Conservation (phyloP, 2,888 invertebrate species). For the Sacculina carcini region DNA sequence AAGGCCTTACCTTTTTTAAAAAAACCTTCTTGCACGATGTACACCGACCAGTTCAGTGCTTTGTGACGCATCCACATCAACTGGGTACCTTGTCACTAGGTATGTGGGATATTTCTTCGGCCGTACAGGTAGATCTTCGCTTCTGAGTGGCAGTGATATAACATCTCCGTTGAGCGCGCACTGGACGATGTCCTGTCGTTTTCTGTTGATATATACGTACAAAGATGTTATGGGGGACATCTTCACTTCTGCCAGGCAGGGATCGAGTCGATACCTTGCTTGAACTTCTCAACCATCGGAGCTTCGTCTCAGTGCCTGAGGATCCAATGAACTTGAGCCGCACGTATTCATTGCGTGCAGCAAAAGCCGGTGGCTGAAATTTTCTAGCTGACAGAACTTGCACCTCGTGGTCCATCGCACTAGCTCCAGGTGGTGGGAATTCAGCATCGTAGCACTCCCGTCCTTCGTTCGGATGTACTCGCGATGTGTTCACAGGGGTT, state of each 20-base stretch:
- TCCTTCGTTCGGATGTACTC: too few species aligned
- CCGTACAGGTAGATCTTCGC: slow-evolving; percentile 3
- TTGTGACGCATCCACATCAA: background rate
- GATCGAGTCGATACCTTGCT: slow-evolving; percentile 2
- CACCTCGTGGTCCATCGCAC: too few species aligned
- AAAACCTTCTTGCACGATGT: background rate
- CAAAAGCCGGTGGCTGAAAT: slow-evolving; percentile 4
- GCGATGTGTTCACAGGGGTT: too few species aligned
- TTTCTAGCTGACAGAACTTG: too few species aligned
- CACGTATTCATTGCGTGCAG: background rate
- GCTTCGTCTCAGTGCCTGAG: background rate
- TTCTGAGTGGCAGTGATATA: background rate
- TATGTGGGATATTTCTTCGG: background rate
- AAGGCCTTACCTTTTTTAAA: background rate
- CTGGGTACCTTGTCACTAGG: slow-evolving; percentile 4
- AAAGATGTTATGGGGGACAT: slow-evolving; percentile 3
- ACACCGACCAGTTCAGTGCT: background rate
- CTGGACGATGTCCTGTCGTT: background rate
- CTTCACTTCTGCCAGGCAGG: slow-evolving; percentile 3
- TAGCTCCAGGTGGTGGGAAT: too few species aligned
- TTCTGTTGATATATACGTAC: slow-evolving; percentile 1
- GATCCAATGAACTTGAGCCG: background rate
- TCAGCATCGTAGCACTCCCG: too few species aligned
- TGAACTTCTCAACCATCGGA: background rate
- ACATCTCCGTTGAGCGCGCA: background rate